Base-by-base conservation (phyloP, 2,888 invertebrate species). In the Ophonus ardosiacus region DNA sequence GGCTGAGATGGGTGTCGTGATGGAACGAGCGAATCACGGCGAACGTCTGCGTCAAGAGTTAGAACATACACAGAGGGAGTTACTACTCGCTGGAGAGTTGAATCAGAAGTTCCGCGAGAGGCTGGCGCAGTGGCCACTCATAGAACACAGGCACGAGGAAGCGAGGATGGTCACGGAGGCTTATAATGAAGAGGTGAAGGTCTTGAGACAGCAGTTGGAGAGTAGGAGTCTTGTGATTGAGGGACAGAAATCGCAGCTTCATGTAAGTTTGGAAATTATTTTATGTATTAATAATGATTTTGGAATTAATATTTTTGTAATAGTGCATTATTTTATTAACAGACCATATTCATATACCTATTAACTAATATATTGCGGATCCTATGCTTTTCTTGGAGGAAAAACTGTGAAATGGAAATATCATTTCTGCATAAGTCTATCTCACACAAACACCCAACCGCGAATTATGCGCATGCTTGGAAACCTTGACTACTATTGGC, bases 151-250 rank as follows among this genome's bases (percentile, higher is more conserved):
- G 81, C 91, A 92, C 78, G 93, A 93, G 88, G 87, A 92, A 15
- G 89, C 90, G 40, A 87, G 88, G 61, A 88, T 92, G 84, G 88
- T 92, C 0, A 92, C 92, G 82, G 92, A 92, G 63, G 89, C 92
- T 38, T 93, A 92, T 87, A 91, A 91, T 85, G 90, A 92, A 57
- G 93, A 94, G 88, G 88, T 93, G 6, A 92, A 91, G 89, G 91
- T 90, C 87, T 90, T 94, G 83, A 92, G 90, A 88, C 92, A 92
- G 88, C 92, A 92, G 87, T 88, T 95, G 78, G 94, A 95, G 80
- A 91, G 92, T 38, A 94, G 94, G 90, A 91, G 91, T 81, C 92
- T 93, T 7, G 92, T 92, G 81, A 90, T 94, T 38, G 95, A 95
- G 71, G 90, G 90, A n/a, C 80, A 85, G 68, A 68, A 68, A 15